These are phyloP conservation scores for Macropus fuliginosus DNA, from an alignment of 2,797 vertebrate species.

Conservation along the genomic window DNA sequence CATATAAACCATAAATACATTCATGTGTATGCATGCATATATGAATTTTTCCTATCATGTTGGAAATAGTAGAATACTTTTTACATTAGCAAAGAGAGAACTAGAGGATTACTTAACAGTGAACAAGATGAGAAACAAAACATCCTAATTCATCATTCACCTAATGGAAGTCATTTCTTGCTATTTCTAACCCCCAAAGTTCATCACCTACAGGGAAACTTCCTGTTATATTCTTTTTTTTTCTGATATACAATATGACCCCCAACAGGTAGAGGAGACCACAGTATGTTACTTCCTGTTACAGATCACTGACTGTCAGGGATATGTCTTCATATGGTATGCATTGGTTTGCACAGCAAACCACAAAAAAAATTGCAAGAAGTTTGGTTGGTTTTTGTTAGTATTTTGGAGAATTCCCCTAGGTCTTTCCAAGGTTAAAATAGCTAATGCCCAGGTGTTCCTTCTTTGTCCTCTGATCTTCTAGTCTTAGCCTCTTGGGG, in stretches of 20 bases:
- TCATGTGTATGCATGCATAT: neutral
- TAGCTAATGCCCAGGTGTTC: neutral
- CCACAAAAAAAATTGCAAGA: neutral
- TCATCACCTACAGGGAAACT: slow-evolving; percentile 31
- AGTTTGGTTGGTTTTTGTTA: neutral
- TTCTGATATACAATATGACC: slow-evolving; percentile 15
- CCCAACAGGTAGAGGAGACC: slow-evolving; percentile 17
- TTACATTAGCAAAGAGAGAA: neutral
- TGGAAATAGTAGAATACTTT: neutral
- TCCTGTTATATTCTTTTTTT: slow-evolving; percentile 59
- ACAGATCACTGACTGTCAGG: neutral
- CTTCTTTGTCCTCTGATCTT: neutral
- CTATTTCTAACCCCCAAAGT: slow-evolving; percentile 16
- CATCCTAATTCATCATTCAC: neutral
- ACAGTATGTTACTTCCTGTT: neutral
- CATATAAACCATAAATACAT: neutral
- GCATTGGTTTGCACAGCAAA: neutral
- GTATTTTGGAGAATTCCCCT: slow-evolving; percentile 1
- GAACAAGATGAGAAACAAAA: neutral
- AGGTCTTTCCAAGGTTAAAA: neutral
- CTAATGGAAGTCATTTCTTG: neutral
- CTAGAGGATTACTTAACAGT: neutral
- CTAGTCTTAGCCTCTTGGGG: neutral
- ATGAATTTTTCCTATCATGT: neutral
- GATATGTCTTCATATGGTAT: neutral